Evolutionary conservation across 2,113 vertebrate species (phyloP).

Genomic region (Brevimyrus niger): DNA sequence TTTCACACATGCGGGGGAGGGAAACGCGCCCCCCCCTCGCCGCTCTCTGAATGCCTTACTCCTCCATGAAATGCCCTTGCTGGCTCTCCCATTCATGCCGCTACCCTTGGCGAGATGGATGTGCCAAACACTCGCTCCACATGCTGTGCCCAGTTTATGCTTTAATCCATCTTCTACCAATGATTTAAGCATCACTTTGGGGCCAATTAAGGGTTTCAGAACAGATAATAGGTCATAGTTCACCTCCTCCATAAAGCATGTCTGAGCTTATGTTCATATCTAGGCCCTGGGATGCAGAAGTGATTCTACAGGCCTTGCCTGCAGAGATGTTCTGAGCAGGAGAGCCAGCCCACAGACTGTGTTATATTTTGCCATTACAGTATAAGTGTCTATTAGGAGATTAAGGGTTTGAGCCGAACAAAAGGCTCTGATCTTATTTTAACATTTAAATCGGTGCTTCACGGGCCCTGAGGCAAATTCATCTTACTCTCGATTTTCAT

Average conservation of each 20-base stretch:
- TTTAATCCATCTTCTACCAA: not conserved
- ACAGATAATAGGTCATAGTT: not conserved
- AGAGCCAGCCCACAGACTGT: not conserved
- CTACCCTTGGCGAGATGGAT: not conserved
- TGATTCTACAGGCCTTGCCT: not conserved
- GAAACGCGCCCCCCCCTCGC: not conserved
- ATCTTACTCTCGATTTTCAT: not conserved
- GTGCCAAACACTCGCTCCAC: not conserved
- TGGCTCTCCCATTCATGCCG: not conserved
- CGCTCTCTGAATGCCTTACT: not conserved
- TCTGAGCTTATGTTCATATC: not conserved
- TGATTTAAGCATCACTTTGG: not conserved
- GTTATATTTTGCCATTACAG: not conserved
- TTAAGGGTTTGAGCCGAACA: not conserved
- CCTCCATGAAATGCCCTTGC: not conserved
- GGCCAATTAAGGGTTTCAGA: not conserved
- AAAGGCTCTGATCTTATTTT: not conserved
- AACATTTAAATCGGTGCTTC: not conserved
- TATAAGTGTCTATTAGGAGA: not conserved
- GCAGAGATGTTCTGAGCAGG: not conserved
- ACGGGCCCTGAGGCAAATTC: not conserved
- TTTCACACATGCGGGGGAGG: not conserved
- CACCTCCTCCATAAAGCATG: not conserved
- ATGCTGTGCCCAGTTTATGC: not conserved
- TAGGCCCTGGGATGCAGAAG: not conserved